Base-by-base conservation (phyloP, 1,140 invertebrate genomes). In the Drosophila ohnishii region DNA sequence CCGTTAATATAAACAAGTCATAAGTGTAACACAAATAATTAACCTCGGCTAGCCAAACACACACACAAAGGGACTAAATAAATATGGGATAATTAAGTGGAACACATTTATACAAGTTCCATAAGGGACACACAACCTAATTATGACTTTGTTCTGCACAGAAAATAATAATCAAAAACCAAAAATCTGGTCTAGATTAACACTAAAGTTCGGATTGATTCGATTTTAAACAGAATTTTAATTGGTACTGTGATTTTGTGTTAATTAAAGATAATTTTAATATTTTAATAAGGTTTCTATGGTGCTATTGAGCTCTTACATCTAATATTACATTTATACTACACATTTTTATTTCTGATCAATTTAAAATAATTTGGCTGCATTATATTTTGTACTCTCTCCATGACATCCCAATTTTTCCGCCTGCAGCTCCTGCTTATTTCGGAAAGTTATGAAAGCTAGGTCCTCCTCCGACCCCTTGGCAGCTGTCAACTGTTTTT, bases 401-500 rank as follows among this genome's bases (percentile, higher is more conserved):
- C 25, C 5, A 28, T 28, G 9, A 2, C 5, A 25, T 40, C 19
- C 7, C n/a, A 10, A 19, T n/a, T 28, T 30, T 16, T 34, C 28
- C 7, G 39, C 2, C 39, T 60, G 39, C 16, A 63, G 16, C 25
- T 11, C 0, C 19, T 32, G 34, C 42, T 42, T 14, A n/a, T 30
- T 30, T 51, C n/a, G 19, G 28, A 37, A 64, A 66, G 35, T 66
- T 66, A 40, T 51, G 28, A 66, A 67, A 66, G 34, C 30, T 34
- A 35, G 9, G 8, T 42, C 11, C 16, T 34, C 3, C 45, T 5
- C 14, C 14, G 6, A n/a, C 14, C 25, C 10, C 16, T 44, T 19
- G 25, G 6, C 44, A 67, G 34, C 42, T 66, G 44, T 67, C 61
- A 51, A 65, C 35, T 28, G 64, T 66, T 65, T 32, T 34, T 51